Evolutionary conservation across 2,888 invertebrate genomes (phyloP).

Genomic region (Eustalomyia histrio): DNA sequence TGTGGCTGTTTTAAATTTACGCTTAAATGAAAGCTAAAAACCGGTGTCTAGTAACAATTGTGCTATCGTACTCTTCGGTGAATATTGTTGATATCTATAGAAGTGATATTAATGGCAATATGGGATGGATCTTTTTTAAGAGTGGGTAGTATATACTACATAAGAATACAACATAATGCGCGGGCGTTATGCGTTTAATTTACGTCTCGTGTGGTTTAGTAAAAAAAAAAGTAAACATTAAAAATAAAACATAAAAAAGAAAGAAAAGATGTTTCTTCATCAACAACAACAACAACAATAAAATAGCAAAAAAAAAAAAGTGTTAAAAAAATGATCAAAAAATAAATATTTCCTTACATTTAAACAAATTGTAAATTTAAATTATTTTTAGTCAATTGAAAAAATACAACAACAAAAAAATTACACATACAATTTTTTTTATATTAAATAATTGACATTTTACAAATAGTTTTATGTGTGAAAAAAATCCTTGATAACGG

Average conservation of each 20-base stretch:
- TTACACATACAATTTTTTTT: not conserved
- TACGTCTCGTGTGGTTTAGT: constrained; percentile 56
- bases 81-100: not conserved
- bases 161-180: constrained; percentile 41
- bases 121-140: not conserved
- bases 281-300: constrained; percentile 5
- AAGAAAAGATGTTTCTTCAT: not conserved
- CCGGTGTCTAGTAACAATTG: constrained; percentile 56
- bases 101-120: constrained; percentile 43
- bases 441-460: not conserved
- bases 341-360: constrained; percentile 16
- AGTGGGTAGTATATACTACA: constrained; percentile 36
- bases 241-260: constrained; percentile 5
- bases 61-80: not conserved
- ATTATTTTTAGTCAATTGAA: not conserved
- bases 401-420: not conserved
- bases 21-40: constrained; percentile 62
- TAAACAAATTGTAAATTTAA: not conserved
- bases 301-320: constrained; percentile 13
- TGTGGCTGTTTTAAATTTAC: constrained; percentile 40
- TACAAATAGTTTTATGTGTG: not conserved
- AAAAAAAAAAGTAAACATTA: not conserved
- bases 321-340: not conserved
- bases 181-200: constrained; percentile 63
- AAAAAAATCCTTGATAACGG: too few relatives aligned